Evolutionary conservation across 2,113 vertebrate genomes (phyloP).

Genomic region (Mobula birostris): DNA sequence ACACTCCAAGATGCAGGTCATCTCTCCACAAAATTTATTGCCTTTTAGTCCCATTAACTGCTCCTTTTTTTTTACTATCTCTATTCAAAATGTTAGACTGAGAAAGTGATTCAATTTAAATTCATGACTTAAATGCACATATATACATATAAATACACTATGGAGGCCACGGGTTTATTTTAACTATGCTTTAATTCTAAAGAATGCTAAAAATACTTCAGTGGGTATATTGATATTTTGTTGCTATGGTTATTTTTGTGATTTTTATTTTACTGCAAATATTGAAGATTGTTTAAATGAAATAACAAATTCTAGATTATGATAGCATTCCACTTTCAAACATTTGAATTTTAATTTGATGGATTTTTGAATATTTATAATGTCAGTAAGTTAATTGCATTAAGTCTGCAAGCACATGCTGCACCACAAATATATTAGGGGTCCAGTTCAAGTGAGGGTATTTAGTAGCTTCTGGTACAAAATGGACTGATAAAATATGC

Average conservation of each 20-base stretch:
- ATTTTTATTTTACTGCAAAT: background rate
- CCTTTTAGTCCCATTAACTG: too few relatives aligned
- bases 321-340: background rate
- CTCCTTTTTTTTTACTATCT: too few relatives aligned
- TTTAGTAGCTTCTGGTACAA: background rate
- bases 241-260: background rate
- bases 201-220: background rate
- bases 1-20: too few relatives aligned
- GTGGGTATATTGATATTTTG: background rate
- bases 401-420: background rate
- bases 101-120: background rate
- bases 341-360: background rate
- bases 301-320: background rate
- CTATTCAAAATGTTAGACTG: background rate
- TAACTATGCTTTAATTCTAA: background rate
- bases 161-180: background rate
- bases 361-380: background rate
- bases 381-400: background rate
- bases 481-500: background rate
- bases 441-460: background rate
- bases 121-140: background rate
- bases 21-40: too few relatives aligned
- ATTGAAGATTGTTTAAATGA: background rate
- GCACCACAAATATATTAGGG: background rate
- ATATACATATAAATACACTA: background rate